Conservation (phyloP, 1,140 invertebrate species). For the Popillia japonica region DNA sequence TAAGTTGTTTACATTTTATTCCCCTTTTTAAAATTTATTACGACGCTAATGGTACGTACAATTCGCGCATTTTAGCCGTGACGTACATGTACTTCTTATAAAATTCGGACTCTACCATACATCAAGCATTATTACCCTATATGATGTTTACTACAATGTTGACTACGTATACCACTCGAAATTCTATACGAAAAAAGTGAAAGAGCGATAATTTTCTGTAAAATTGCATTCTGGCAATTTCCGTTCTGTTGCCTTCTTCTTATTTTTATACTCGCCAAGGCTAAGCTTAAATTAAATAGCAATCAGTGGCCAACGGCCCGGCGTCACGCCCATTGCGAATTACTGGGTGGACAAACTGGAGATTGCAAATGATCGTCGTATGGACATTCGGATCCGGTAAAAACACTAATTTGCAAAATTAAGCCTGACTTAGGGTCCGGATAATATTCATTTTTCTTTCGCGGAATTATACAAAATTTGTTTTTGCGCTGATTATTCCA, state of each 20-base stretch:
- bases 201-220: slow-evolving; percentile 20
- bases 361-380: slow-evolving; percentile 24
- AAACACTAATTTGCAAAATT: slow-evolving; percentile 24
- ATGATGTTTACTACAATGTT: neutral
- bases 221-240: slow-evolving; percentile 29
- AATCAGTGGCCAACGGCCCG: slow-evolving; percentile 19
- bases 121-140: too few relatives aligned
- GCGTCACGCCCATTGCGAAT: slow-evolving; percentile 30
- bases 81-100: too few relatives aligned
- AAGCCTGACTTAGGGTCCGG: neutral
- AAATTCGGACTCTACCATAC: too few relatives aligned
- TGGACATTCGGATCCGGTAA: slow-evolving; percentile 8
- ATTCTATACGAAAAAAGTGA: neutral
- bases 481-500: neutral
- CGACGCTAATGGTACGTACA: too few relatives aligned
- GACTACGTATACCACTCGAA: neutral
- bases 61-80: too few relatives aligned
- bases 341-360: slow-evolving; percentile 28
- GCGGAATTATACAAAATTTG: neutral
- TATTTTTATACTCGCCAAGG: slow-evolving; percentile 11
- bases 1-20: too few relatives aligned
- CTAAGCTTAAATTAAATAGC: slow-evolving; percentile 29
- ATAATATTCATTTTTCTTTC: slow-evolving; percentile 20
- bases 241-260: slow-evolving; percentile 26
- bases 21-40: too few relatives aligned